A percentile compares a stretch with the other conserved stretches of the same genome.
Conservation (phyloP, 2,888 invertebrate genomes). For the Myopa testacea region DNA sequence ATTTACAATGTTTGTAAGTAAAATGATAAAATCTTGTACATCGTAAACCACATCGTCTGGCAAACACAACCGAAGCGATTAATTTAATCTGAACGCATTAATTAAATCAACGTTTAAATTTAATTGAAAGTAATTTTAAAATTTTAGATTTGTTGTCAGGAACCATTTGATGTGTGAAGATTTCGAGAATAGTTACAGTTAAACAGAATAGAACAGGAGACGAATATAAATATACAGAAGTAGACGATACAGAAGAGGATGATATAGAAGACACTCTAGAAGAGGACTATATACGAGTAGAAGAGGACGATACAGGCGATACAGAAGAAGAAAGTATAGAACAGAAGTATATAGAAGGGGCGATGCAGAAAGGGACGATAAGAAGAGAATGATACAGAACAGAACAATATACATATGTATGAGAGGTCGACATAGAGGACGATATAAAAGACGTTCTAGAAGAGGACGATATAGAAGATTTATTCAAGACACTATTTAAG, state of each 20-base stretch:
- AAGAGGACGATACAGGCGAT: no score
- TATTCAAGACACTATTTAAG: no score
- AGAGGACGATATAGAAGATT: no score
- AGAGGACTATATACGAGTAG: no score
- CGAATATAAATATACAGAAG: background rate
- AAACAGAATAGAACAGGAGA: background rate
- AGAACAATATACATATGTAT: no score
- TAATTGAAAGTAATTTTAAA: constrained; percentile 30
- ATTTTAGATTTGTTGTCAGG: background rate
- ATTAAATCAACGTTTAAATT: constrained; percentile 44
- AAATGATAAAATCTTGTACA: background rate
- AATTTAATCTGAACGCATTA: constrained; percentile 34
- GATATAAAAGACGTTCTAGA: no score
- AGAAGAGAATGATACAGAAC: no score
- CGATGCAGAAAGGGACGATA: no score
- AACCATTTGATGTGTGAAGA: background rate
- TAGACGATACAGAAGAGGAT: background rate
- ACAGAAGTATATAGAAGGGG: no score
- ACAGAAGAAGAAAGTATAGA: no score
- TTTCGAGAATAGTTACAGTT: background rate
- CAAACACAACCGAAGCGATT: constrained; percentile 17
- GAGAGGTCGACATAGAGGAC: no score
- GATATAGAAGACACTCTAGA: no score
- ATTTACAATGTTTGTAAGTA: background rate
- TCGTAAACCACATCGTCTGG: background rate